phyloP scores from a whole-genome alignment of 2,113 vertebrate species.

The Spea multiplicata region DNA sequence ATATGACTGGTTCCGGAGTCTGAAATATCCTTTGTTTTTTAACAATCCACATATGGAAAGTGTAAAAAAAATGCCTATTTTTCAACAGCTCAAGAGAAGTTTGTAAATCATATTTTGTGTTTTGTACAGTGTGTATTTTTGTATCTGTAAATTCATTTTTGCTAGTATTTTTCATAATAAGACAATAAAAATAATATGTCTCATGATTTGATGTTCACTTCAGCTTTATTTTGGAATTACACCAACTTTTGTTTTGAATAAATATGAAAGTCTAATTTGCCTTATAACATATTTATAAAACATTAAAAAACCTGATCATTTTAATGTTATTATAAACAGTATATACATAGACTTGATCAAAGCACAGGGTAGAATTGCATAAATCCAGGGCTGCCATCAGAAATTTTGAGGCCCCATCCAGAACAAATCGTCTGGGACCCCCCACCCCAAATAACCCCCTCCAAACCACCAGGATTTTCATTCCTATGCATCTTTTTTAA shows the following conservation, averaged over 20 bases:
- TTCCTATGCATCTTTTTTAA: no score
- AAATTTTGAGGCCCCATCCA: no score
- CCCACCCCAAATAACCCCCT: no score
- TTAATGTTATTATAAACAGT: no score
- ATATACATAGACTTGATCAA: no score
- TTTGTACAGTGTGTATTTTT: conserved; percentile 48
- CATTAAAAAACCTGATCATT: no score
- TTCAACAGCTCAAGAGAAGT: conserved; percentile 26
- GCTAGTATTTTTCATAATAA: conserved; percentile 43
- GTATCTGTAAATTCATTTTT: conserved; percentile 43
- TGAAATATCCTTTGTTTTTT: conserved; percentile 9
- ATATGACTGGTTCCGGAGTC: not conserved
- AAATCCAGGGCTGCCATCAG: no score
- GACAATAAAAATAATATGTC: conserved; percentile 37
- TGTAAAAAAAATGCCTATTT: conserved; percentile 43
- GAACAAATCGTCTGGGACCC: no score
- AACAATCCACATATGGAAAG: conserved; percentile 15
- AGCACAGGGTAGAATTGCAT: no score
- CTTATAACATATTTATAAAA: no score
- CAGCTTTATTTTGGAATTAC: no score
- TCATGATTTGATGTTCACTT: not conserved
- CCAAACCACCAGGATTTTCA: no score
- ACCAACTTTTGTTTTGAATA: not conserved
- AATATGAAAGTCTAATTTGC: not conserved
- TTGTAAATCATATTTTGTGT: conserved; percentile 36